phyloP scores from a whole-genome alignment of 2,888 invertebrate species.

The Urechis unicinctus region DNA sequence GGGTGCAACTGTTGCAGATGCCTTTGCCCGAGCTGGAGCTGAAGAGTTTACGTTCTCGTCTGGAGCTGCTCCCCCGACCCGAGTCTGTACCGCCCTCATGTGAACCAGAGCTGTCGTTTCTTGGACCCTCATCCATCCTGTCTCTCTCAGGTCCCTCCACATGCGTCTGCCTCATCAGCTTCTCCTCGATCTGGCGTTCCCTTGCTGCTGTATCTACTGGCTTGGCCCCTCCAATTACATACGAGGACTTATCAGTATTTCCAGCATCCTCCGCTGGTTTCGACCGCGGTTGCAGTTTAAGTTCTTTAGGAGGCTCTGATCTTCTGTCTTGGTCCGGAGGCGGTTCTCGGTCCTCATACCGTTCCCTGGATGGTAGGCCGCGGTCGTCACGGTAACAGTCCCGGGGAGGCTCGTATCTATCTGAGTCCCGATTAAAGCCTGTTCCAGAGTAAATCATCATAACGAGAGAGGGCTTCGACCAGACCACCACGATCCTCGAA shows the following conservation, averaged over 20 bases:
- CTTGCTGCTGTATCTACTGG: conserved; percentile 89
- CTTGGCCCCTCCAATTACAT: conserved; percentile 87
- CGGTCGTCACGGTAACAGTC: conserved; percentile 16
- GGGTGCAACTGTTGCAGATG: conserved; percentile 22
- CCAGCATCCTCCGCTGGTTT: conserved; percentile 60
- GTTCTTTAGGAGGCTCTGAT: conserved; percentile 52
- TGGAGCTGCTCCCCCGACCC: background rate
- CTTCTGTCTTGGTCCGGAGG: background rate
- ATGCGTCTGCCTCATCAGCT: conserved; percentile 52
- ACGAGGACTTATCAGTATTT: conserved; percentile 49
- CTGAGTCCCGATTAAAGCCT: background rate
- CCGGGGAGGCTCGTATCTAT: no score
- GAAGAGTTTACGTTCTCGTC: conserved; percentile 28
- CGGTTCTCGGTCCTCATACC: conserved; percentile 2
- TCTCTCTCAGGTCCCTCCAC: background rate
- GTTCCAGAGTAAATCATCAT: conserved; percentile 9
- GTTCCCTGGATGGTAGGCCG: conserved; percentile 4
- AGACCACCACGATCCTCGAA: conserved; percentile 69
- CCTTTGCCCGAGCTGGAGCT: conserved; percentile 35
- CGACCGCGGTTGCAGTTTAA: conserved; percentile 74
- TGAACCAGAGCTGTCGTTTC: conserved; percentile 44
- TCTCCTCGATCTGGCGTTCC: conserved; percentile 85
- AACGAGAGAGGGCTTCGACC: conserved; percentile 11
- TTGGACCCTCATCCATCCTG: background rate
- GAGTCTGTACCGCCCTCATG: conserved; percentile 54